Evolutionary conservation across 2,888 invertebrate genomes (phyloP).

Genomic region (Zeuzera pyrina): DNA sequence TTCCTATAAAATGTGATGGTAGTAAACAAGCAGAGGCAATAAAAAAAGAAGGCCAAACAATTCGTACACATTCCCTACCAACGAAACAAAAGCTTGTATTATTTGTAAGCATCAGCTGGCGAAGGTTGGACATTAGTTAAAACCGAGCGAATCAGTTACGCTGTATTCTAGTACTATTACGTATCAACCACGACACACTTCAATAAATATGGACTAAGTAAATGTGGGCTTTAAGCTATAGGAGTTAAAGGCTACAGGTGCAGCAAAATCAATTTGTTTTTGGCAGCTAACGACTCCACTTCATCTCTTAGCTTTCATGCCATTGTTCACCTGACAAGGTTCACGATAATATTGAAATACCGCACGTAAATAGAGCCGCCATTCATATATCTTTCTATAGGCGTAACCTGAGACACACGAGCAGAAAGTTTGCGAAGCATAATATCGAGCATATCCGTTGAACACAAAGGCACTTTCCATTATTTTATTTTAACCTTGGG

Average conservation of each 20-base stretch:
- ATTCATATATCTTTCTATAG: conserved; percentile 45
- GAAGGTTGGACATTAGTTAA: conserved; percentile 22
- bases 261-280: conserved; percentile 18
- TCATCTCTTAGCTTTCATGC: conserved; percentile 41
- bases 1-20: too few relatives aligned
- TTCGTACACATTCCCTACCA: conserved; percentile 11
- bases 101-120: conserved; percentile 15
- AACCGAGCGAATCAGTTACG: conserved; percentile 4
- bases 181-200: too few relatives aligned
- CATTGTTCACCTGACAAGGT: conserved; percentile 60
- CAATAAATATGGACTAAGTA: too few relatives aligned
- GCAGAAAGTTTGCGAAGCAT: conserved; percentile 6
- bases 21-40: too few relatives aligned
- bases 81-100: conserved; percentile 1
- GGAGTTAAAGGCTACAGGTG: conserved; percentile 11
- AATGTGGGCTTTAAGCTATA: background rate
- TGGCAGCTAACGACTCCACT: conserved; percentile 45
- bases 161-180: too few relatives aligned
- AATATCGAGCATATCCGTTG: conserved; percentile 4
- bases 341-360: conserved; percentile 62
- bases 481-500: too few relatives aligned
- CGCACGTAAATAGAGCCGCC: conserved; percentile 41
- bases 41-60: too few relatives aligned
- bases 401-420: conserved; percentile 25
- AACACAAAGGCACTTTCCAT: too few relatives aligned